Evolutionary conservation across 2,113 vertebrate species (phyloP), one percentile per base, ranked within the genome.

Genomic region (Microtus richardsoni): DNA sequence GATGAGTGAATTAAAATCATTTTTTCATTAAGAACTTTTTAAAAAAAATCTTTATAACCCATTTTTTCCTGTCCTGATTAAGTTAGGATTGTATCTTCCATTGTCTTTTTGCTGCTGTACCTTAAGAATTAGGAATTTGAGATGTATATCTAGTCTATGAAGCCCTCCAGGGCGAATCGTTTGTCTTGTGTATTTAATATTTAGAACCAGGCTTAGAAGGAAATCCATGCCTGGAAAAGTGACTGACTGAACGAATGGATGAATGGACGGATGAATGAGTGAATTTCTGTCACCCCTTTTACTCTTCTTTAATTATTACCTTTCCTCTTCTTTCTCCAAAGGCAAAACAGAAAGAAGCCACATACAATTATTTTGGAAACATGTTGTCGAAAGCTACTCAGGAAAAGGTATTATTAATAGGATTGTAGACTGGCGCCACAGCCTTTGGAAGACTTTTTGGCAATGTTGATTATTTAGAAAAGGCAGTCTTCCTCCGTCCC

Each of bases 311-410:
- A 79, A 88, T 85, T 54, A 78, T 39, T 62, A 62, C 33, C n/a
- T 88, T 85, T 77, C 66, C 24, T 54, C 41, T 33, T 86, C 26
- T 49, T 83, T 82, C 62, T 82, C 74, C 93, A 83, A 92, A 89
- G 86, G 95, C 82, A 86, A 93, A 95, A 91, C 41, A 97, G 74
- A 66, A 89, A 88, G 89, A 90, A 28, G 14, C 36, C 79, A 95
- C n/a, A 41, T 74, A 78, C 17, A 62, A 77, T 77, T 74, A 74
- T 92, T 95, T 73, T 82, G 78, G 91, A 94, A 96, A 74, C 89
- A 78, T 1, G 52, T 2, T 58, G 49, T 84, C 41, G 44, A 92
- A 95, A 94, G 58, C 79, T 22, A 95, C 21, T 58, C 66, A 86
- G 92, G 66, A 54, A 92, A 89, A 95, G 16, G 22, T 78, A n/a